These are phyloP conservation scores for Drymodes brunneopygia DNA, from an alignment of 2,113 vertebrate species.

Conservation along the genomic window DNA sequence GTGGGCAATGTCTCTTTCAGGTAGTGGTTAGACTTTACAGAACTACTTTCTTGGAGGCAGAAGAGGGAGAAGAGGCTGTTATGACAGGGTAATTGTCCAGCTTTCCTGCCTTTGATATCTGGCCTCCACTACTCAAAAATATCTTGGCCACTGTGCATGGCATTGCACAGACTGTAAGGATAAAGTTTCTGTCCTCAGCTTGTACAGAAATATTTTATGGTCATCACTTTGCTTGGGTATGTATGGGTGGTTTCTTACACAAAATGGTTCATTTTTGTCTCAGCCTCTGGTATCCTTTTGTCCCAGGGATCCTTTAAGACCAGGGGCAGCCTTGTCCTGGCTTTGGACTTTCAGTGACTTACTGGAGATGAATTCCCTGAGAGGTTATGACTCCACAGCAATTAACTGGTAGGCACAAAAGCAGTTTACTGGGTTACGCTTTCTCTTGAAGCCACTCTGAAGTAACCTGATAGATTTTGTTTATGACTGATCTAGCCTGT, in stretches of 20 bases:
- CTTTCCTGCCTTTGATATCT: not conserved
- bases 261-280: not conserved
- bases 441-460: not conserved
- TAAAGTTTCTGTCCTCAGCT: not conserved
- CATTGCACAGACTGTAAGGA: not conserved
- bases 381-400: not conserved
- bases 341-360: not conserved
- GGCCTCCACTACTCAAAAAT: not conserved
- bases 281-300: not conserved
- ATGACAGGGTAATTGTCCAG: too few relatives aligned
- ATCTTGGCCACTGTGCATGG: not conserved
- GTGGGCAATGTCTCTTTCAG: not conserved
- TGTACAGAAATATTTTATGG: not conserved
- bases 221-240: not conserved
- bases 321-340: not conserved
- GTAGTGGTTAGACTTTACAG: not conserved
- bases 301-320: not conserved
- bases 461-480: not conserved
- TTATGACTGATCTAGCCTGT: accelerated
- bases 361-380: not conserved
- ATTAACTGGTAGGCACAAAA: not conserved
- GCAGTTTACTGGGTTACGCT: not conserved
- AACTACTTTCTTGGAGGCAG: not conserved
- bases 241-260: not conserved
- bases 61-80: not conserved